phyloP scores from a whole-genome alignment of 2,888 invertebrate genomes.

The Acleris holmiana region DNA sequence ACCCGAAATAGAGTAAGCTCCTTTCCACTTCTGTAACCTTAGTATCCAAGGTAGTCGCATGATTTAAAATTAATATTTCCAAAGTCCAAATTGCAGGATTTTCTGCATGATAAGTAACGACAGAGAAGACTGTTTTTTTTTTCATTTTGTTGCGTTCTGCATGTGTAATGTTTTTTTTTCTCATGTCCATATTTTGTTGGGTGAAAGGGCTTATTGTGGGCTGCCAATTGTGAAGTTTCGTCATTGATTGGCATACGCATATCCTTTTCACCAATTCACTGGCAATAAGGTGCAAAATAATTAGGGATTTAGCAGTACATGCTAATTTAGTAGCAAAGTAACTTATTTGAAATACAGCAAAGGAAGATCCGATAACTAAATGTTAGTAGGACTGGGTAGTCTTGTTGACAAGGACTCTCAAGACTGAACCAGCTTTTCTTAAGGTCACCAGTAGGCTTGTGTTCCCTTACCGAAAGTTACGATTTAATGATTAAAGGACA shows the following conservation, averaged over 20 bases:
- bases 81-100: constrained; percentile 20
- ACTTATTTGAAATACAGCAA: neutral
- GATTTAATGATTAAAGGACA: too few species aligned
- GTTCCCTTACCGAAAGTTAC: too few species aligned
- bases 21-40: constrained; percentile 9
- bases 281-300: constrained; percentile 13
- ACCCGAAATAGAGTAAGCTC: constrained; percentile 88
- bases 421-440: too few species aligned
- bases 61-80: constrained; percentile 34
- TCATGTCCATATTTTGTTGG: constrained; percentile 42
- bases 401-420: too few species aligned
- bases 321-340: neutral
- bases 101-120: constrained; percentile 27
- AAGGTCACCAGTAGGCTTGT: too few species aligned
- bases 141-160: constrained; percentile 34
- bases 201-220: constrained; percentile 61
- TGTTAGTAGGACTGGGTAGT: neutral
- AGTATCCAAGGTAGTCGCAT: constrained; percentile 40
- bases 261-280: constrained; percentile 31
- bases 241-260: constrained; percentile 29
- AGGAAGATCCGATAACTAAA: neutral
- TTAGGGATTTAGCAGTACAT: neutral
- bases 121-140: neutral
- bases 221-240: constrained; percentile 40
- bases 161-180: constrained; percentile 33